These are phyloP conservation scores for Alca torda DNA, from an alignment of 2,797 vertebrate genomes.

Conservation along the genomic window DNA sequence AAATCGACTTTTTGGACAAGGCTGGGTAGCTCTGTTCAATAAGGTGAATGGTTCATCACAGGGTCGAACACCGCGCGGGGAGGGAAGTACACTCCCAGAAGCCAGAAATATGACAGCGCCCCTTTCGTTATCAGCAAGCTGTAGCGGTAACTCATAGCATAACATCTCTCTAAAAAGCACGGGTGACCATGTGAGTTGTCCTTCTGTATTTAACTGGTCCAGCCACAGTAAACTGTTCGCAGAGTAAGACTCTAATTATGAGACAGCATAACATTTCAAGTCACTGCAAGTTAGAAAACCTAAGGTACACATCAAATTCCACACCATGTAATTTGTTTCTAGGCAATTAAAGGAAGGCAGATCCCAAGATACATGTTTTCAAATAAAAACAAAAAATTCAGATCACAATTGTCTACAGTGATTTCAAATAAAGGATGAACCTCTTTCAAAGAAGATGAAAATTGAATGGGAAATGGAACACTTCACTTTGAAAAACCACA, in stretches of 20 bases:
- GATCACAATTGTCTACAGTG: neutral
- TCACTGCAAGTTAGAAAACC: neutral
- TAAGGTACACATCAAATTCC: neutral
- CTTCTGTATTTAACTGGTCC: neutral
- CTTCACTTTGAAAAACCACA: neutral
- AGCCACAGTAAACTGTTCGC: neutral
- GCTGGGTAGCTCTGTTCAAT: neutral
- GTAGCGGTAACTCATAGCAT: neutral
- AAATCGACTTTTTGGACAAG: neutral
- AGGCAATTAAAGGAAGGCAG: neutral
- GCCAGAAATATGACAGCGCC: neutral
- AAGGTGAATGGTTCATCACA: neutral
- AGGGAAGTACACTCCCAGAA: neutral
- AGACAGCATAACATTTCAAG: neutral
- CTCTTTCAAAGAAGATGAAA: neutral
- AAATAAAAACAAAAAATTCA: neutral
- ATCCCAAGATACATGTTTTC: neutral
- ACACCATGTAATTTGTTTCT: neutral
- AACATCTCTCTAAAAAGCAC: neutral
- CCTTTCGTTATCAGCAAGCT: neutral
- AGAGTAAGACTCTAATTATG: neutral
- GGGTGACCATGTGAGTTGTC: rapidly evolving
- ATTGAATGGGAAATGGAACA: neutral
- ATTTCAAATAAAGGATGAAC: neutral
- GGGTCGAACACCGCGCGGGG: rapidly evolving